Evolutionary conservation across 2,797 vertebrate genomes (phyloP).

Genomic region (Mus minutoides): DNA sequence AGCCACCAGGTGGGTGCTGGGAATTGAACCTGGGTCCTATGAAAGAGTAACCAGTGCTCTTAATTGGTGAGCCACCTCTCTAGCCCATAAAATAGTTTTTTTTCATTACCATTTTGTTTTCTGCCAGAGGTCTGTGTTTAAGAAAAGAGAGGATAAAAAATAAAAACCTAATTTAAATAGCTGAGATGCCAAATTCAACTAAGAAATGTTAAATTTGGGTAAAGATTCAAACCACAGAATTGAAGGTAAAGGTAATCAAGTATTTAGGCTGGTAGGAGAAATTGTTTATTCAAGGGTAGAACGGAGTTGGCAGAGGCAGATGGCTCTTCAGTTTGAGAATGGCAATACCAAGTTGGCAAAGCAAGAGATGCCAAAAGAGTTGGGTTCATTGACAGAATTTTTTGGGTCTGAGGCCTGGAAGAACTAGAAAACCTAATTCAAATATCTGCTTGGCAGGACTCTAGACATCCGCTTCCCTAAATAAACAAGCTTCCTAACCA

Average conservation of each 20-base stretch:
- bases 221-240: slow-evolving; percentile 60
- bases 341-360: not conserved
- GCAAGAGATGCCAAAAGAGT: slow-evolving; percentile 28
- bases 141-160: slow-evolving; percentile 40
- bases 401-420: slow-evolving; percentile 59
- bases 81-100: not conserved
- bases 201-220: slow-evolving; percentile 54
- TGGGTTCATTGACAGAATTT: slow-evolving; percentile 46
- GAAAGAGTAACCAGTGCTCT: not conserved
- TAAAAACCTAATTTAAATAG: slow-evolving; percentile 61
- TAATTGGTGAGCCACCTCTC: not conserved
- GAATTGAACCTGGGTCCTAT: not conserved
- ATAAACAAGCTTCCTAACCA: slow-evolving; percentile 55
- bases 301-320: slow-evolving; percentile 2
- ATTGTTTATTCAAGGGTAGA: slow-evolving; percentile 44
- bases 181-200: slow-evolving; percentile 49
- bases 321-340: slow-evolving; percentile 39
- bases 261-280: slow-evolving; percentile 57
- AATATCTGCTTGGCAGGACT: slow-evolving; percentile 57
- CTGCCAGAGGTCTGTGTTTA: slow-evolving; percentile 37
- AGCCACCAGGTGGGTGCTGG: not conserved
- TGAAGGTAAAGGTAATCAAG: slow-evolving; percentile 35
- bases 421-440: slow-evolving; percentile 57
- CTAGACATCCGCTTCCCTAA: slow-evolving; percentile 60
- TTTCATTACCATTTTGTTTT: slow-evolving; percentile 42